Base-by-base conservation (phyloP, 2,797 vertebrate genomes). In the Urocyon cinereoargenteus region DNA sequence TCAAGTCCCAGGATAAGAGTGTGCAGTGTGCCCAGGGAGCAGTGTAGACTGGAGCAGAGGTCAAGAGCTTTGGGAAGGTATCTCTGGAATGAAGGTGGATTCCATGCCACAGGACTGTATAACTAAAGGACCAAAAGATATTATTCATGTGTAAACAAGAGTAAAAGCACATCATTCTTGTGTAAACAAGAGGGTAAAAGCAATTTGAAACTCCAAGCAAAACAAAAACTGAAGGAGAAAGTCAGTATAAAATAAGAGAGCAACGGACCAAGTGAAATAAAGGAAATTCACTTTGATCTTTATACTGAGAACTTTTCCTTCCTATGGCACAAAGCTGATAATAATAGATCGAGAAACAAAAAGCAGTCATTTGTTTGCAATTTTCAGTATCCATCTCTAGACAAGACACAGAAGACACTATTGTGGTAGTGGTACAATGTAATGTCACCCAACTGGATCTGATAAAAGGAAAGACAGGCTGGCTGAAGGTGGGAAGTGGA, bases 201-300 rank as follows among this genome's bases (percentile, higher is more conserved):
- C 15, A 61, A 66, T 49, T 24, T 59, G 24, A 77, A 89, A 70
- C 51, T 78, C 51, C 28, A 70, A 6, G 40, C 31, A 61, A 92
- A 88, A 86, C 19, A 92, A 89, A 92, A 62, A 61, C 11, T n/a
- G 51, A 92, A 51, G 19, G 51, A 77, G 64, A 77, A 77, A 84
- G 26, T 84, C 21, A 53, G 26, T 78, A 78, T 40, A 87, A 73
- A 45, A 45, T 45, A 45, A 7, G 40, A 45, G 64, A 91, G 22
- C 55, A 73, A 79, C 40, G 26, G 13, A 68, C 51, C 3, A 66
- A 79, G 34, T 81, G 40, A 70, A 95, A 16, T 45, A 90, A 66
- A 34, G 59, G 53, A 49, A 78, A 79, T 40, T 79, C n/a, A 70
- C 64, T 40, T 51, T 61, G 61, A 90, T 85, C 53, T 68, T 90